Conservation (phyloP, 1,140 invertebrate genomes). For the Phymorhynchus buccinoides region DNA sequence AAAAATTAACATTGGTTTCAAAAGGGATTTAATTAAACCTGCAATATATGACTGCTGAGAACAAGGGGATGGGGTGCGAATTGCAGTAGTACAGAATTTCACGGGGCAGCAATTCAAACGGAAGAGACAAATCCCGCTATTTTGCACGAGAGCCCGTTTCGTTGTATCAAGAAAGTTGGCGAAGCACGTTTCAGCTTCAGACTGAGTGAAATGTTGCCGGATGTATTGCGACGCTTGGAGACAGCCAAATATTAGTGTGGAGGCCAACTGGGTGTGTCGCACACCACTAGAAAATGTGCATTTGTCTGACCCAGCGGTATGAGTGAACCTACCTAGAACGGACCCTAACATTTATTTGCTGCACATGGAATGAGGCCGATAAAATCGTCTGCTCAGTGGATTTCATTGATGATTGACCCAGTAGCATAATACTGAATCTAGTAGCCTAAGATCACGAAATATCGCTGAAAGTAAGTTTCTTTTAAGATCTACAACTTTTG, state of each 20-base stretch:
- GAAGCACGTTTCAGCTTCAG: neutral
- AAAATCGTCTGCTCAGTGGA: neutral
- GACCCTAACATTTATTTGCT: neutral
- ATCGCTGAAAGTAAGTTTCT: neutral
- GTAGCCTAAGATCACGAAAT: no score
- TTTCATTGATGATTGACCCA: neutral
- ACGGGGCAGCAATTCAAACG: neutral
- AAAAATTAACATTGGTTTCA: no score
- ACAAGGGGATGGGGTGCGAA: no score
- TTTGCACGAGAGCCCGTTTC: neutral
- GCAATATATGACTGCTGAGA: no score
- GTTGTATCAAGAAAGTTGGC: neutral
- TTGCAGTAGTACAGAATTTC: neutral
- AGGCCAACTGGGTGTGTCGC: neutral
- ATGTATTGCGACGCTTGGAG: neutral
- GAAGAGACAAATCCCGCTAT: neutral
- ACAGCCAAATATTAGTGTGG: neutral
- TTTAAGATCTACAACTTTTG: neutral
- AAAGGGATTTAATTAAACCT: no score
- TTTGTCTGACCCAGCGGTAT: neutral
- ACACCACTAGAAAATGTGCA: neutral
- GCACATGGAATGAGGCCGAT: neutral
- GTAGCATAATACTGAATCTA: no score
- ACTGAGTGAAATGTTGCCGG: neutral
- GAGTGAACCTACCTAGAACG: neutral